phyloP scores from a whole-genome alignment of 2,888 invertebrate genomes.

The Cephus pygmeus region DNA sequence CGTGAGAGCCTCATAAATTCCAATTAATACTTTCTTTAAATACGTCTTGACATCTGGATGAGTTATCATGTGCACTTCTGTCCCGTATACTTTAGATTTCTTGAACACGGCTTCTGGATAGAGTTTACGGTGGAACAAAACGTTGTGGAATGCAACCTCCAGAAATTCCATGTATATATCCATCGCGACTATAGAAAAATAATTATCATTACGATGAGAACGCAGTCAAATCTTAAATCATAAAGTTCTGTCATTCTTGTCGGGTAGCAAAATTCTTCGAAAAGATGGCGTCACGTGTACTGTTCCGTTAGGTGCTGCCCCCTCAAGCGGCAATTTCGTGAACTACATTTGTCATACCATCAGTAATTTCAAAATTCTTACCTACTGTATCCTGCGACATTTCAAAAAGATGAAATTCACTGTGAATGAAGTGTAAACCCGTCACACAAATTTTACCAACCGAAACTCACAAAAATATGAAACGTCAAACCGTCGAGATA shows the following conservation, averaged over 20 bases:
- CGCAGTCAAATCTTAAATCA: neutral
- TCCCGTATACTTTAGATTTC: conserved; percentile 73
- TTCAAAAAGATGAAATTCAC: conserved; percentile 8
- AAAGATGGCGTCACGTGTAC: neutral
- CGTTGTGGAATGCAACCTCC: conserved; percentile 74
- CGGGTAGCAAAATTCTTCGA: neutral
- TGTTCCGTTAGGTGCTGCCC: neutral
- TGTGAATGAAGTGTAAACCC: neutral
- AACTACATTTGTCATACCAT: conserved; percentile 7
- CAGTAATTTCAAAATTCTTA: conserved; percentile 20
- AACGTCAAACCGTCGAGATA: neutral
- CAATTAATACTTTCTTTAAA: conserved; percentile 49
- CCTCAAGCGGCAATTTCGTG: neutral
- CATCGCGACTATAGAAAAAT: conserved; percentile 62
- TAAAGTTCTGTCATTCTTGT: neutral
- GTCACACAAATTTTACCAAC: neutral
- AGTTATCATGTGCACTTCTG: conserved; percentile 71
- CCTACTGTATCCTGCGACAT: conserved; percentile 45
- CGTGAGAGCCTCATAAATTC: conserved; percentile 62
- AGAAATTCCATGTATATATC: conserved; percentile 76
- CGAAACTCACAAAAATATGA: neutral
- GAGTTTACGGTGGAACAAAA: conserved; percentile 71
- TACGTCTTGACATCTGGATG: conserved; percentile 77
- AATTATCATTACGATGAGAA: neutral
- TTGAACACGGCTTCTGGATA: conserved; percentile 76